Evolutionary conservation across 1,140 invertebrate species (phyloP), one percentile per base, ranked within the genome.

Genomic region (Lucilia sericata): DNA sequence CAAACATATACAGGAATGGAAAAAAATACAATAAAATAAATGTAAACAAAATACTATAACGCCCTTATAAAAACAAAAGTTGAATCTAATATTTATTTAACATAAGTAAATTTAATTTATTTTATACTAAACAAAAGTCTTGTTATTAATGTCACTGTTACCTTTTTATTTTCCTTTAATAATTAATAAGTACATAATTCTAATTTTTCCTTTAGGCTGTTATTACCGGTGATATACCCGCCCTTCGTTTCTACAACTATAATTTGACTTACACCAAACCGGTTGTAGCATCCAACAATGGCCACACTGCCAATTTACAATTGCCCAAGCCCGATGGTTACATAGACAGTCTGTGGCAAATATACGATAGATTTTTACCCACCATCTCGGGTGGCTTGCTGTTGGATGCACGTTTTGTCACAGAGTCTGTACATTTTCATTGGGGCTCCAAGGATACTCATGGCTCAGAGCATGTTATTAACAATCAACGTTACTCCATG

Each of bases 401-500:
- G 42, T 47, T 13, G 1, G 91, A 19, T 19, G 86, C 87, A 14
- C 91, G 36, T 5, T 93, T 91, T 84, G 90, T 92, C 86, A 86
- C 93, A 0, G 91, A 92, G 83, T 87, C 87, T 4, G 86, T 93
- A 5, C 93, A 93, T 84, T 93, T 93, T 86, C 93, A 93, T 85
- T 93, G 93, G 93, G 93, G 93, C 3, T 87, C 88, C 2, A 88
- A 88, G 10, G 91, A 92, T 83, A 88, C 88, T 65, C 90, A 91
- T 47, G 93, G 93, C 1, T 92, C 92, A 5, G 93, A 93, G 84
- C 93, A 93, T 83, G 83, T 91, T 4, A 85, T 93, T 0, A 91
- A 93, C 86, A 91, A 91, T 42, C 86, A 91, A 17, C 91, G 94
- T 86, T 95, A 93, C 87, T 93, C 95, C 2, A 94, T 96, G 93